Conservation (phyloP, 2,797 vertebrate genomes). For the Pseudotriccus pelzelni region DNA sequence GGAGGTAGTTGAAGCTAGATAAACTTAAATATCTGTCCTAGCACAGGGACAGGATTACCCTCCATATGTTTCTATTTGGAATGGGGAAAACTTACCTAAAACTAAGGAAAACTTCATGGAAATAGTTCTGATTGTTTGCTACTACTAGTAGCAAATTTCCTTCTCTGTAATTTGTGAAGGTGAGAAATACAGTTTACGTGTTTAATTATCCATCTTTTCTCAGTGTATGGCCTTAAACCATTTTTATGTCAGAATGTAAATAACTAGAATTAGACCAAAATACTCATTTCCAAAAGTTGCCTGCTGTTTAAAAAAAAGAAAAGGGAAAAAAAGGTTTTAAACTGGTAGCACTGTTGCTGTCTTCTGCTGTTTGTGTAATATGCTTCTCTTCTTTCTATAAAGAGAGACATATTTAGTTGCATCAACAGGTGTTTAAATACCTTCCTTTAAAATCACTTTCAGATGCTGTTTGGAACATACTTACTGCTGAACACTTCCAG, state of each 20-base stretch:
- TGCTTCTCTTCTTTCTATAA: background rate
- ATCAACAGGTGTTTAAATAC: background rate
- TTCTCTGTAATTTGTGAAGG: background rate
- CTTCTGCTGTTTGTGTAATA: background rate
- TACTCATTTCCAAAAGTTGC: background rate
- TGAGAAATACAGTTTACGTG: background rate
- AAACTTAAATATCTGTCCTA: background rate
- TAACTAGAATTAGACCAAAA: background rate
- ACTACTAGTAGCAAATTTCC: background rate
- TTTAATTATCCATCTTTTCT: background rate
- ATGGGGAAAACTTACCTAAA: background rate
- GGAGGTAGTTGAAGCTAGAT: background rate
- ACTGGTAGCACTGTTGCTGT: background rate
- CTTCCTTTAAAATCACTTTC: background rate
- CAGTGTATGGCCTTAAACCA: background rate
- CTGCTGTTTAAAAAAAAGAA: background rate
- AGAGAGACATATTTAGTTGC: background rate
- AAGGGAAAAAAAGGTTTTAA: background rate
- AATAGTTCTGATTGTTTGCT: background rate
- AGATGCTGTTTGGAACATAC: background rate
- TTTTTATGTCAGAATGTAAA: background rate
- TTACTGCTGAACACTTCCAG: background rate
- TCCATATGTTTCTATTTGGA: background rate
- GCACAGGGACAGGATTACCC: background rate
- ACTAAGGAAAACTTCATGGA: background rate